Evolutionary conservation across 2,888 invertebrate genomes (phyloP).

Genomic region (Apantesis nais): DNA sequence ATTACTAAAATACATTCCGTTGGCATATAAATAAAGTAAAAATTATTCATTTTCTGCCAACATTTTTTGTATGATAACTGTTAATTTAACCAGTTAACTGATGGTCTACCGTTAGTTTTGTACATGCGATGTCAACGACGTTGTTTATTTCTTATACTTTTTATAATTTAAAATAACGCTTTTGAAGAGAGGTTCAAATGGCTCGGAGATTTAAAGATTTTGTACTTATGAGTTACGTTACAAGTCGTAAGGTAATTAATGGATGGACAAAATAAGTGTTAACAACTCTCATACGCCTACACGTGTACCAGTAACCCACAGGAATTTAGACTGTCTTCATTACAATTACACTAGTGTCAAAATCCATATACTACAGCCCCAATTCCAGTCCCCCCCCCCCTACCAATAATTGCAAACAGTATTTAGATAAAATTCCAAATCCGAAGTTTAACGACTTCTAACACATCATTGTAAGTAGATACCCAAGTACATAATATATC

Average conservation of each 20-base stretch:
- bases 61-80: constrained; percentile 60
- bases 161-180: constrained; percentile 44
- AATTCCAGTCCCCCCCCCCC: too few relatives aligned
- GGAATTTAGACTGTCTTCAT: too few relatives aligned
- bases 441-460: too few relatives aligned
- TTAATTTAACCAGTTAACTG: constrained; percentile 65
- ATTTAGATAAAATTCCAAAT: too few relatives aligned
- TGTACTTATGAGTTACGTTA: not conserved
- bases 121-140: constrained; percentile 74
- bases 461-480: too few relatives aligned
- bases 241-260: not conserved
- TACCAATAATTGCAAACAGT: too few relatives aligned
- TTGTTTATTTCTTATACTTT: constrained; percentile 48
- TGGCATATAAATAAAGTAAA: constrained; percentile 21
- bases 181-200: not conserved
- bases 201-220: not conserved
- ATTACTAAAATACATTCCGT: constrained; percentile 15
- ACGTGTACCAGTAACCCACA: too few relatives aligned
- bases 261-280: too few relatives aligned
- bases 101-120: constrained; percentile 66
- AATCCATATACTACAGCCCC: too few relatives aligned
- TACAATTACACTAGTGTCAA: too few relatives aligned
- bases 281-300: too few relatives aligned
- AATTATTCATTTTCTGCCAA: constrained; percentile 48
- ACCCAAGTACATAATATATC: too few relatives aligned